A percentile compares a stretch with the other conserved stretches of the same genome.
These are phyloP conservation scores for Cheilosia variabilis DNA, from an alignment of 2,888 invertebrate species.

Conservation along the genomic window DNA sequence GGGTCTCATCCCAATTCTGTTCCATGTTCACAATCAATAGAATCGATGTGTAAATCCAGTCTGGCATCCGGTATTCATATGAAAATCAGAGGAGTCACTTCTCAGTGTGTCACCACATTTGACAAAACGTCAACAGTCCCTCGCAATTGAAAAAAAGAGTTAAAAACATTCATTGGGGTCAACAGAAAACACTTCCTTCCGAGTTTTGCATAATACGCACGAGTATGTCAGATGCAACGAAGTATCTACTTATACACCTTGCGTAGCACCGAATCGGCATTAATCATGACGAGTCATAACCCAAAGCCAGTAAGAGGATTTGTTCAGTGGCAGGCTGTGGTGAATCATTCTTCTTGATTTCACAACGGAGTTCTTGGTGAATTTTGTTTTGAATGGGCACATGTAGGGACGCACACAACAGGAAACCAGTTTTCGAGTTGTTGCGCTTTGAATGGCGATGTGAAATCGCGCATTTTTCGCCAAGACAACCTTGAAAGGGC, in stretches of 20 bases:
- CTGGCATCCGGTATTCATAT: too few relatives aligned
- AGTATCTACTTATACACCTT: background rate
- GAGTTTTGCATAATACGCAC: background rate
- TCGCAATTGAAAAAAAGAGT: too few relatives aligned
- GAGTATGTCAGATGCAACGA: background rate
- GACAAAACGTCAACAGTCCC: too few relatives aligned
- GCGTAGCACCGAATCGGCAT: background rate
- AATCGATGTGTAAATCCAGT: too few relatives aligned
- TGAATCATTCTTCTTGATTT: slow-evolving; percentile 4
- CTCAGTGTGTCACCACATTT: too few relatives aligned
- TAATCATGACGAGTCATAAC: background rate
- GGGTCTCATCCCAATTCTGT: too few relatives aligned
- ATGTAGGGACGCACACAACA: background rate
- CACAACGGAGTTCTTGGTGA: background rate
- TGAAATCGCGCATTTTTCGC: background rate
- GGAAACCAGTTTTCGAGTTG: slow-evolving; percentile 13
- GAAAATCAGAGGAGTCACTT: too few relatives aligned
- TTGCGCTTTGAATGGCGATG: background rate
- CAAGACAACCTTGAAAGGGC: slow-evolving; percentile 23
- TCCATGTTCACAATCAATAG: too few relatives aligned
- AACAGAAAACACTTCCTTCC: too few relatives aligned
- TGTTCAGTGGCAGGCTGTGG: background rate
- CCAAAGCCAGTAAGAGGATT: background rate
- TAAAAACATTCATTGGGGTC: too few relatives aligned
- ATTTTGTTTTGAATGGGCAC: background rate